Base-by-base conservation (phyloP, 1,140 invertebrate species). In the Drosophila malerkotliana region DNA sequence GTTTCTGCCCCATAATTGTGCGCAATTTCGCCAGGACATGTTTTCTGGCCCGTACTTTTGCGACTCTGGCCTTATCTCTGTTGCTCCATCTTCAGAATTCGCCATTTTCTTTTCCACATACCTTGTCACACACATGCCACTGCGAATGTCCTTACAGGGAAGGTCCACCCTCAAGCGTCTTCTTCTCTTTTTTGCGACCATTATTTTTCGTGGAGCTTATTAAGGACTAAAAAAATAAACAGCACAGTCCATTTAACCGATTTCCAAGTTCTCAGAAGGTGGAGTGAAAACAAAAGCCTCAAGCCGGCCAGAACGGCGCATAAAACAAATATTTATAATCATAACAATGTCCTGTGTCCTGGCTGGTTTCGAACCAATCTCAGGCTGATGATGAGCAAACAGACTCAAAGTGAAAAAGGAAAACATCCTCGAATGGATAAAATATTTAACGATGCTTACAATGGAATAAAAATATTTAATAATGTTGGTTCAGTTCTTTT, bases 191-290 rank as follows among this genome's bases (percentile, higher is more conserved):
- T 68, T 85, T 73, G 21, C 52, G 55, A 48, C 58, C 63, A 87
- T 87, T 77, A 79, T 88, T 18, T 1, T 18, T 88, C 79, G 88
- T 67, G 47, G 52, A 66, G 79, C 83, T 87, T 87, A 88, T 87
- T 87, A 82, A 69, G 63, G 72, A 83, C 79, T 61, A 72, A 58
- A 60, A 79, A 76, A 68, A 87, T 79, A 87, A 77, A 77, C 75
- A 87, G 63, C 64, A 88, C 83, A 88, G 79, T 88, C 83, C 83
- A 88, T 88, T 88, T 88, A 88, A 88, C 83, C 76, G 83, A 89
- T 88, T 88, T 72, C 60, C 44, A 37, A 45, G 66, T 21, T 39
- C 10, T 9, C 41, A 44, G 34, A 18, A 44, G 41, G 37, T 47
- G 34, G 8, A 64, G 47, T 44, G 47, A 61, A 74, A 61, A 45